Base-by-base conservation (phyloP, 2,888 invertebrate species). In the Listrodromus nycthemerus region DNA sequence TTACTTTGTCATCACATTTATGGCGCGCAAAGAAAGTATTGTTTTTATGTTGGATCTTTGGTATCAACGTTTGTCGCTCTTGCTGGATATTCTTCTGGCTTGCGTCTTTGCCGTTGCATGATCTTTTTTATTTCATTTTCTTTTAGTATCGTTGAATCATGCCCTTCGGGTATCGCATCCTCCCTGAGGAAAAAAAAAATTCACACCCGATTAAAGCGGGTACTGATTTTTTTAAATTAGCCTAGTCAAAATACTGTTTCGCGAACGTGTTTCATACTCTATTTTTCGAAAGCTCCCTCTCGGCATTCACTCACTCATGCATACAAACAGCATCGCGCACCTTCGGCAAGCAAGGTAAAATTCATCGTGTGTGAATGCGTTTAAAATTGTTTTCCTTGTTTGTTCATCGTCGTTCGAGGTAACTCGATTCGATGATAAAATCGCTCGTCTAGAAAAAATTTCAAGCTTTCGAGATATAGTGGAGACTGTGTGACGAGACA, bases 211-310 rank as follows among this genome's bases (percentile, higher is more conserved):
- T 61, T 30, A 19, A 45, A 19, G 30, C 50, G 52, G 41, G 63
- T 10, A 63, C 24, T 16, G 48, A 24, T 16, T 48, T n/a, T 66
- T 37, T 69, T 70, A 65, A 27, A 45, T 66, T 79, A 79, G 45
- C 71, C 58, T 84, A 75, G 74, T 76, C 67, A 71, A 79, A 81
- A 82, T 82, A 80, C 79, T 80, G 84, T 82, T 75, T 75, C 48
- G 58, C 70, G 41, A 48, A 45, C 37, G 63, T 45, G 21, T 45
- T 63, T 76, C 52, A 45, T 74, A 30, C 30, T 52, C 48, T 33
- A n/a, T 30, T 61, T 61, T n/a, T 58, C 27, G 24, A 58, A 19
- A 24, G 30, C 33, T 63, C 63, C 30, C 76, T 48, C 50, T 52
- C 73, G 55, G 69, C 61, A 82, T n/a, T 66, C 58, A 75, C 55